These are phyloP conservation scores for Sylvicola cinctus DNA, from an alignment of 2,888 invertebrate genomes.

Conservation along the genomic window DNA sequence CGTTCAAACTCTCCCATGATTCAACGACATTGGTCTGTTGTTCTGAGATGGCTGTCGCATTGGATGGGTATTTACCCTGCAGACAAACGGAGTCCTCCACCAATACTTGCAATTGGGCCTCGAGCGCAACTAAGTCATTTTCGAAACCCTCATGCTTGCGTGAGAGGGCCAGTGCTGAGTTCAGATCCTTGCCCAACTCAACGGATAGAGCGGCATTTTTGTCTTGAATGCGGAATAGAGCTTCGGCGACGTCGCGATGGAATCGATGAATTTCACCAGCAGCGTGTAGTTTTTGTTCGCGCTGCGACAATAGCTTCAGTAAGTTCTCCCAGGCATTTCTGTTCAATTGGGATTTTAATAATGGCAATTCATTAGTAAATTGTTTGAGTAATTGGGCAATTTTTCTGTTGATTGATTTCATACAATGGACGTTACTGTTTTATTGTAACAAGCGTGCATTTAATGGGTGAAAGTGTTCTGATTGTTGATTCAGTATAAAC, in stretches of 20 bases:
- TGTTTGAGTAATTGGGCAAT: too few species aligned
- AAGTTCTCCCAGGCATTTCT: conserved; percentile 76
- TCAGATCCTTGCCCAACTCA: conserved; percentile 61
- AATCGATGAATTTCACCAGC: conserved; percentile 95
- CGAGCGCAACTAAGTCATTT: conserved; percentile 79
- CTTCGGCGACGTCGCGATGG: conserved; percentile 88
- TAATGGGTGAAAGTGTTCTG: too few species aligned
- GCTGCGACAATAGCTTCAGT: conserved; percentile 63
- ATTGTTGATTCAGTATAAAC: too few species aligned
- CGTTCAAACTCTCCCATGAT: conserved; percentile 73
- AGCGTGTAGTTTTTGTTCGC: conserved; percentile 72
- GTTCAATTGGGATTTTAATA: too few species aligned
- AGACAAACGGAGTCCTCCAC: conserved; percentile 83
- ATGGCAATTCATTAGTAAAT: not conserved
- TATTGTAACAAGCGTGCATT: too few species aligned
- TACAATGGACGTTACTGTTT: too few species aligned
- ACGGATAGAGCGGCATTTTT: conserved; percentile 70
- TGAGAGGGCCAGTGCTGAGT: conserved; percentile 62
- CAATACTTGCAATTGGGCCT: conserved; percentile 75
- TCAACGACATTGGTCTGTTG: conserved; percentile 71
- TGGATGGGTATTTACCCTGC: conserved; percentile 76
- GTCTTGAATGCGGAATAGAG: conserved; percentile 72
- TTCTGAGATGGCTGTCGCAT: conserved; percentile 71
- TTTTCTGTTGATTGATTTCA: too few species aligned
- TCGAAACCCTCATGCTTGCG: conserved; percentile 83